Conservation (phyloP, 2,113 vertebrate genomes). For the Aspiorhynchus laticeps region DNA sequence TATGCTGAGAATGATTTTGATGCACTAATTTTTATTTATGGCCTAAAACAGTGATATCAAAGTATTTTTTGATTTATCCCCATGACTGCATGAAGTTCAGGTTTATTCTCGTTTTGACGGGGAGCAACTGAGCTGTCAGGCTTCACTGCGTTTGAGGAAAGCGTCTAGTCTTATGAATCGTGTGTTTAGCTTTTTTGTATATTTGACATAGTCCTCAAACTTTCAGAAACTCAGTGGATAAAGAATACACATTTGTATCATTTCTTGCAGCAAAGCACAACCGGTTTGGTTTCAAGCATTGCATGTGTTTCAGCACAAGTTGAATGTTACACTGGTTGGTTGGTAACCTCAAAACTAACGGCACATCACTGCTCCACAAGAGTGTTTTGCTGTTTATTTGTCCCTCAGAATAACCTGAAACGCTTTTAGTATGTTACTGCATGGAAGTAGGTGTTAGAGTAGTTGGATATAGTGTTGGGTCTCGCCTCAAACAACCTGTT, state of each 20-base stretch:
- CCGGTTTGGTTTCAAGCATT: neutral
- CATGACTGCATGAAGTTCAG: neutral
- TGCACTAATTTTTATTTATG: neutral
- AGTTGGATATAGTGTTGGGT: slow-evolving; percentile 53
- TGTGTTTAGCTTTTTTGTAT: neutral
- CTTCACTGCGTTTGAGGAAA: neutral
- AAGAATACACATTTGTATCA: neutral
- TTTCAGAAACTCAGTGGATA: neutral
- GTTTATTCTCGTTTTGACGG: neutral
- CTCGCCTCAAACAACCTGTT: neutral
- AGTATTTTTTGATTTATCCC: neutral
- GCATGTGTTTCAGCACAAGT: neutral
- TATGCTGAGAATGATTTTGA: neutral
- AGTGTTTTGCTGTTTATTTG: slow-evolving; percentile 56
- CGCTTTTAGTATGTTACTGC: slow-evolving; percentile 57
- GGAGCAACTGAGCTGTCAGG: neutral
- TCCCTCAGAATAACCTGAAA: neutral
- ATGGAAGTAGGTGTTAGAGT: slow-evolving; percentile 56
- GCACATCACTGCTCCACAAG: neutral
- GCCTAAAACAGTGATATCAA: neutral
- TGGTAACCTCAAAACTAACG: neutral
- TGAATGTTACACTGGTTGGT: neutral
- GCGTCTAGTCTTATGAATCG: neutral
- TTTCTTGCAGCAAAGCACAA: neutral
- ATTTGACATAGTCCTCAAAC: neutral